Percentiles rank a stretch among this genome's conserved stretches.
Conservation (phyloP, 2,888 invertebrate genomes). For the Notocelia uddmanniana region DNA sequence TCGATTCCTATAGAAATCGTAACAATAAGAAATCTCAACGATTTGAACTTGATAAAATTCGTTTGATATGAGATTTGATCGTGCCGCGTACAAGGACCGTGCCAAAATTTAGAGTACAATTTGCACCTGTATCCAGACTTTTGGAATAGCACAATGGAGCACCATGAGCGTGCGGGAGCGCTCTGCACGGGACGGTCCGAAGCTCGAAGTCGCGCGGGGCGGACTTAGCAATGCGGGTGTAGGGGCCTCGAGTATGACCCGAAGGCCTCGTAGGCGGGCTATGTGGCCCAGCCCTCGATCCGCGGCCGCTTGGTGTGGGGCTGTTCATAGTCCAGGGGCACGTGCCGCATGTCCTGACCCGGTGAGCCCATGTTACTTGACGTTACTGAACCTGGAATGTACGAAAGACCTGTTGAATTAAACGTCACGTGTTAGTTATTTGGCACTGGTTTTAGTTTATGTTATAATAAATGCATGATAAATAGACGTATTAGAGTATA, state of each 20-base stretch:
- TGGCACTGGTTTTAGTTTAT: conserved; percentile 10
- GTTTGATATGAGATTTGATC: conserved; percentile 45
- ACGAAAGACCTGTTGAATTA: conserved; percentile 28
- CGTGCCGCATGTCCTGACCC: conserved; percentile 84
- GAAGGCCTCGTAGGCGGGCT: conserved; percentile 87
- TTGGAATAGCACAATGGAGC: conserved; percentile 58
- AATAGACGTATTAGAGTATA: not conserved
- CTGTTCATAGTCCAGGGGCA: conserved; percentile 84
- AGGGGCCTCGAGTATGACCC: conserved; percentile 81
- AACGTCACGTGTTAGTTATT: conserved; percentile 31
- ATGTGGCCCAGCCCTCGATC: conserved; percentile 97
- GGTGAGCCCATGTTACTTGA: conserved; percentile 94
- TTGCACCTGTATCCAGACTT: conserved; percentile 72
- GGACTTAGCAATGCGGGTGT: conserved; percentile 81
- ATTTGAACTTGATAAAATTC: conserved; percentile 50
- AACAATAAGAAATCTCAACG: conserved; percentile 49
- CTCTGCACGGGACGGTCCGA: conserved; percentile 49
- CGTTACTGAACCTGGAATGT: conserved; percentile 90
- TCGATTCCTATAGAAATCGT: conserved; percentile 51
- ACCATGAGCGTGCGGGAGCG: conserved; percentile 51
- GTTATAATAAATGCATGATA: conserved; percentile 16
- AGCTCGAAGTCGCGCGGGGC: conserved; percentile 63
- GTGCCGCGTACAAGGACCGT: conserved; percentile 58
- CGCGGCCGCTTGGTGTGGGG: conserved; percentile 93
- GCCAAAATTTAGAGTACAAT: conserved; percentile 67